Conservation (phyloP, 2,113 vertebrate species). For the Siniperca knerii region DNA sequence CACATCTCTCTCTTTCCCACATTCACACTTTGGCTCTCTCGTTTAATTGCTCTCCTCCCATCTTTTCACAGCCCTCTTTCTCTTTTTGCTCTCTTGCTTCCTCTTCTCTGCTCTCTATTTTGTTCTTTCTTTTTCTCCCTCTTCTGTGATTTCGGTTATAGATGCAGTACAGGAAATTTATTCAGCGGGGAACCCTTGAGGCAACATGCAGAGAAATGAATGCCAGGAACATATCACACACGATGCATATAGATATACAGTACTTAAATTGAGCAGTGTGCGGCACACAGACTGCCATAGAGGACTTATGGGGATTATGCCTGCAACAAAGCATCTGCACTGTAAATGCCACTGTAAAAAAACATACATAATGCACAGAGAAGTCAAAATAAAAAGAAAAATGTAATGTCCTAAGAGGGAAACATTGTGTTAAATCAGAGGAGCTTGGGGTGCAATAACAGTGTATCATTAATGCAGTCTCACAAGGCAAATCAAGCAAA, state of each 20-base stretch:
- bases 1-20: conserved; percentile 22
- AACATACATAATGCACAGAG: conserved; percentile 43
- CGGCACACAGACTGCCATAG: conserved; percentile 9
- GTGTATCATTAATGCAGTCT: conserved; percentile 50
- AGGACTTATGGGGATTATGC: conserved; percentile 53
- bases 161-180: conserved; percentile 42
- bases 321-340: conserved; percentile 38
- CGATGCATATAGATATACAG: conserved; percentile 54
- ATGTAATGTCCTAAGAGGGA: conserved; percentile 21
- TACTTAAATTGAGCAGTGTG: conserved; percentile 48
- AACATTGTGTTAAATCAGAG: conserved; percentile 45
- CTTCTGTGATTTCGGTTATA: conserved; percentile 50
- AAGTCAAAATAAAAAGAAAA: conserved; percentile 29
- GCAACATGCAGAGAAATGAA: conserved; percentile 50
- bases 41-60: conserved; percentile 39
- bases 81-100: conserved; percentile 10
- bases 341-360: conserved; percentile 42
- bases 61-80: conserved; percentile 19
- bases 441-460: conserved; percentile 9
- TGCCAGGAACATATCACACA: conserved; percentile 40
- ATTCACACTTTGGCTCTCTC: conserved; percentile 28
- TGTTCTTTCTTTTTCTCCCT: conserved; percentile 15
- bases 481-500: conserved; percentile 49
- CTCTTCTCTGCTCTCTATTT: conserved; percentile 37
- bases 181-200: conserved; percentile 59